These are phyloP conservation scores for Mugil cephalus DNA, from an alignment of 2,113 vertebrate genomes.

Conservation along the genomic window DNA sequence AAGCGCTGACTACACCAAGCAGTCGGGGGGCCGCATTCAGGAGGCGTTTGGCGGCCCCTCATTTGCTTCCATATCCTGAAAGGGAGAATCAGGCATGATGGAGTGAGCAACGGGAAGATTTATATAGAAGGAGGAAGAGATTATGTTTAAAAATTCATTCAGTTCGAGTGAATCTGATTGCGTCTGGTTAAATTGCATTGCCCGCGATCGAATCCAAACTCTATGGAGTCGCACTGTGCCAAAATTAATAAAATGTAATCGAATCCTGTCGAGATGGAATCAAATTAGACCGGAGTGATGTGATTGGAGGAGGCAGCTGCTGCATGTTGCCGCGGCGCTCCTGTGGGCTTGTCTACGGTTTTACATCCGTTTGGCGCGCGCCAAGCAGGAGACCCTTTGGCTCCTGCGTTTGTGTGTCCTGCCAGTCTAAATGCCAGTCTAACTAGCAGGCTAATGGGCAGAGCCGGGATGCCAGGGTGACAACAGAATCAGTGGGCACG, in stretches of 20 bases:
- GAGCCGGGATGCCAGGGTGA: slow-evolving; percentile 61
- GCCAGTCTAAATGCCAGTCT: slow-evolving; percentile 74
- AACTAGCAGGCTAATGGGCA: slow-evolving; percentile 69
- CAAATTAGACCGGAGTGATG: slow-evolving; percentile 67
- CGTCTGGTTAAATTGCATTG: slow-evolving; percentile 73
- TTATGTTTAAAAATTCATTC: slow-evolving; percentile 74
- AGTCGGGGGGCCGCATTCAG: slow-evolving; percentile 19
- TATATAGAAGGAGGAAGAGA: slow-evolving; percentile 44
- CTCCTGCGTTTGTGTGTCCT: slow-evolving; percentile 47
- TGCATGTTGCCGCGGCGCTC: slow-evolving; percentile 45
- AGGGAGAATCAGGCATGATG: slow-evolving; percentile 8
- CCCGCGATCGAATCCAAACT: slow-evolving; percentile 69
- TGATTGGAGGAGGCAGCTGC: slow-evolving; percentile 75
- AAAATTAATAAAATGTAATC: slow-evolving; percentile 81
- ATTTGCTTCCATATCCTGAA: slow-evolving; percentile 34
- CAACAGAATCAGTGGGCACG: slow-evolving; percentile 45
- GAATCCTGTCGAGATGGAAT: slow-evolving; percentile 74
- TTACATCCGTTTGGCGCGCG: slow-evolving; percentile 38
- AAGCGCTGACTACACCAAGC: slow-evolving; percentile 34
- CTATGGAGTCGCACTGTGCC: slow-evolving; percentile 69
- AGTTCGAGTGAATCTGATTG: slow-evolving; percentile 74
- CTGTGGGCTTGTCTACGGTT: slow-evolving; percentile 49
- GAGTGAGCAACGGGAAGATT: slow-evolving; percentile 35
- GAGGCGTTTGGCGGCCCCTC: slow-evolving; percentile 33
- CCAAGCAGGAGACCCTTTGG: slow-evolving; percentile 68